phyloP scores from a whole-genome alignment of 2,113 vertebrate species.

The Cisticola juncidis region DNA sequence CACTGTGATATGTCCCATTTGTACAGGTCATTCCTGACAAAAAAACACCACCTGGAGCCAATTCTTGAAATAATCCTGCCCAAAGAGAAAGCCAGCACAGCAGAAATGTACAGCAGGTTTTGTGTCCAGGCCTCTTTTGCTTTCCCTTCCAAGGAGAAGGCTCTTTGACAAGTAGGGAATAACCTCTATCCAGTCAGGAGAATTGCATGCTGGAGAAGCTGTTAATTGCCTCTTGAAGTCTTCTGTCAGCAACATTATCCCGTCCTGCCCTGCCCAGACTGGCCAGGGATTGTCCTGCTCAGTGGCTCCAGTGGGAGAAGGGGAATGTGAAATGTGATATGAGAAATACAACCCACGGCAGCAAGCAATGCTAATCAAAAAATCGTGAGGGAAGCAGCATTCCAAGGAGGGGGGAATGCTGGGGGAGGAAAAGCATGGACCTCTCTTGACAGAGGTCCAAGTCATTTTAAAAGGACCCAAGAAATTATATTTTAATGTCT shows the following conservation, averaged over 20 bases:
- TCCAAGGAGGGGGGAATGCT: background rate
- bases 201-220: background rate
- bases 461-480: conserved; percentile 7
- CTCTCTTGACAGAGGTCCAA: conserved; percentile 22
- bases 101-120: background rate
- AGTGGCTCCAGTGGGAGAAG: background rate
- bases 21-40: background rate
- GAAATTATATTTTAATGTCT: conserved; percentile 35
- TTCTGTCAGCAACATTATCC: conserved; percentile 42
- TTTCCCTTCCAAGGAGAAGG: background rate
- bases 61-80: background rate
- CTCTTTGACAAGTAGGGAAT: background rate
- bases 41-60: background rate
- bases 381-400: background rate
- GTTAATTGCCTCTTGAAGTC: conserved; percentile 24
- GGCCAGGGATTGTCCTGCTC: background rate
- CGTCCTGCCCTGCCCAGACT: background rate
- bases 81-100: background rate
- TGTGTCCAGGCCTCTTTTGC: background rate
- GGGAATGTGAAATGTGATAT: background rate
- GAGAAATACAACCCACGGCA: background rate
- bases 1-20: too few species aligned
- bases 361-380: conserved; percentile 4
- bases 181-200: background rate
- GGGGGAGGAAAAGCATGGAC: conserved; percentile 9